Conservation (phyloP, 64 coral and sea anemone species). For the Orbicella faveolata region DNA sequence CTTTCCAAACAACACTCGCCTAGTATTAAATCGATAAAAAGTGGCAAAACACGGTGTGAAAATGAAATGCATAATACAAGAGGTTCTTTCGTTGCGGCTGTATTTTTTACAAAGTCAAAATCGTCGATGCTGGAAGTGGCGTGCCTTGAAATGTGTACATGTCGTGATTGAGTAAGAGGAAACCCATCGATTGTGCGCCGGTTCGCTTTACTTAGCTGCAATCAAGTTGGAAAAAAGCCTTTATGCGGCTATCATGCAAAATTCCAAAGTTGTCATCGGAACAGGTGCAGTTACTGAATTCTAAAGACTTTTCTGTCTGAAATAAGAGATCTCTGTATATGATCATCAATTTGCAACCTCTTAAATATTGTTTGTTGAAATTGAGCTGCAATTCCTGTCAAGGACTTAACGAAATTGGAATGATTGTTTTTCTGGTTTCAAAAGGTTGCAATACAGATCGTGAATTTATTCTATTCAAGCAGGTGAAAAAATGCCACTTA, state of each 20-base stretch:
- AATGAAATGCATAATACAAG: conserved; percentile 1
- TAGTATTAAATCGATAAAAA: background rate
- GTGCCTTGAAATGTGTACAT: background rate
- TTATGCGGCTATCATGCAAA: conserved; percentile 13
- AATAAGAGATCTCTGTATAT: background rate
- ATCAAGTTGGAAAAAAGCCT: background rate
- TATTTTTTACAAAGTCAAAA: background rate
- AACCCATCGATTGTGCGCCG: background rate
- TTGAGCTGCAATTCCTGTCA: background rate
- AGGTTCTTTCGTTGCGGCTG: background rate
- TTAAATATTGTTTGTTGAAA: background rate
- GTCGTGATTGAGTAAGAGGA: background rate
- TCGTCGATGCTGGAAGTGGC: background rate
- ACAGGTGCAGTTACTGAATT: background rate
- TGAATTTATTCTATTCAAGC: background rate
- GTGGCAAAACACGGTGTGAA: background rate
- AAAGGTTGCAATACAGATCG: background rate
- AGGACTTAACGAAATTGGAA: background rate
- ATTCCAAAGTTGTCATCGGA: conserved; percentile 13
- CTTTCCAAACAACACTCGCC: background rate
- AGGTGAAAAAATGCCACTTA: conserved; percentile 1
- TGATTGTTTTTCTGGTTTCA: background rate
- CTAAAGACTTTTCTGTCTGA: background rate
- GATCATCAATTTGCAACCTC: background rate
- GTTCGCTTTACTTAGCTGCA: background rate